These are phyloP conservation scores for Cyprinodon tularosa DNA, from an alignment of 2,113 vertebrate species.

Conservation along the genomic window DNA sequence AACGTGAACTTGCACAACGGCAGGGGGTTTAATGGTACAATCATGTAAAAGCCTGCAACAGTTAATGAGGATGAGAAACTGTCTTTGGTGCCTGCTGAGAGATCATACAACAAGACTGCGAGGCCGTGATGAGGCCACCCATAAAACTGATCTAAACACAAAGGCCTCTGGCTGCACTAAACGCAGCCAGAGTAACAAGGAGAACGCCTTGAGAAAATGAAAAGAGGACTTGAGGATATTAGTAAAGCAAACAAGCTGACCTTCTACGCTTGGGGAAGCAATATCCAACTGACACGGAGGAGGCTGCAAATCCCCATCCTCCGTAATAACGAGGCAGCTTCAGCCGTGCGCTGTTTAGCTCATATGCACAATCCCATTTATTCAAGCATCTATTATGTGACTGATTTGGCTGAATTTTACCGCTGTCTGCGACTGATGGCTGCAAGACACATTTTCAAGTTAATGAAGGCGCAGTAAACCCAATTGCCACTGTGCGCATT, in stretches of 20 bases:
- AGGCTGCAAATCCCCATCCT: slow-evolving; percentile 61
- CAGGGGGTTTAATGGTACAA: not conserved
- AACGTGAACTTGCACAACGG: slow-evolving; percentile 5
- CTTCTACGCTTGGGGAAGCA: slow-evolving; percentile 49
- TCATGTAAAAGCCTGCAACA: not conserved
- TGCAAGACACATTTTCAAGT: slow-evolving; percentile 31
- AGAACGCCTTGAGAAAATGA: slow-evolving; percentile 53
- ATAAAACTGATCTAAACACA: slow-evolving; percentile 69
- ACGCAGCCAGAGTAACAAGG: slow-evolving; percentile 17
- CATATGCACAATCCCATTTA: slow-evolving; percentile 51
- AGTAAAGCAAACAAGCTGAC: slow-evolving; percentile 70
- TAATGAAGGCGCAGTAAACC: slow-evolving; percentile 38
- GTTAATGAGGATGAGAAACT: not conserved
- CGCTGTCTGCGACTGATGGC: slow-evolving; percentile 19
- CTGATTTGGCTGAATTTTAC: slow-evolving; percentile 40
- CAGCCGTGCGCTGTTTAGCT: slow-evolving; percentile 39
- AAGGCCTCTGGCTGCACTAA: slow-evolving; percentile 22
- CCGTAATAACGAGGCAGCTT: slow-evolving; percentile 40
- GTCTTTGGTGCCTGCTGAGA: not conserved
- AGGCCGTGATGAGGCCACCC: slow-evolving; percentile 52
- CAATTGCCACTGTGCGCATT: slow-evolving; percentile 5
- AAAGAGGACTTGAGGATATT: slow-evolving; percentile 62
- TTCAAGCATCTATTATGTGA: slow-evolving; percentile 40
- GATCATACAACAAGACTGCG: slow-evolving; percentile 24
- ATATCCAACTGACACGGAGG: slow-evolving; percentile 49